Base-by-base conservation (phyloP, 1,140 invertebrate species). In the Paralvinella palmiformis region DNA sequence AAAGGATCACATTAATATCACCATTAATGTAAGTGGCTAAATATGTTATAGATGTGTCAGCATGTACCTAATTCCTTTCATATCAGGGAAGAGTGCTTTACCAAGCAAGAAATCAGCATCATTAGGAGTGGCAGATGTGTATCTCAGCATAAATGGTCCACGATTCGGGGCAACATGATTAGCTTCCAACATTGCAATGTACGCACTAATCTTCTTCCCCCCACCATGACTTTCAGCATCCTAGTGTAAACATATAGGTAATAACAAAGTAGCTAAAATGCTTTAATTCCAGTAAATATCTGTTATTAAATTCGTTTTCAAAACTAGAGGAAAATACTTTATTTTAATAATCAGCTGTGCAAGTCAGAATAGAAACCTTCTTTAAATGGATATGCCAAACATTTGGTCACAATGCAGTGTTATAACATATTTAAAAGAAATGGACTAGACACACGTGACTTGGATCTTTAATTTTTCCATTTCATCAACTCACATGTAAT, bases 151-250 rank as follows among this genome's bases (percentile, higher is more conserved):
- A 10, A 75, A 59, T 15, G 71, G 71, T 3, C 78, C 78, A 52
- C 75, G 66, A 3, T 67, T 64, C 10, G 70, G 69, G n/a, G 71
- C 61, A 6, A 69, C 56, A 1, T 55, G 60, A 53, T 79, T 78
- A 5, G 65, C 48, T 58, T 80, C 78, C 36, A 79, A 68, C 68
- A 81, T 70, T 2, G 75, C 64, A 58, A 81, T 76, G 64, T 74
- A 78, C 29, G 75, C 71, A 64, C 74, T 72, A 55, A 81, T 77
- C 37, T 66, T 72, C 65, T 81, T 81, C 24, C 73, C 74, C 24
- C 66, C 72, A 31, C 79, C 79, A 67, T 81, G 79, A 3, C 73
- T 71, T 55, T 81, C 79, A 33, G 79, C 73, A 74, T 81, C 79
- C 79, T 80, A 50, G 1, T 65, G 57, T 32, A 20, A 3, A 3